Base-by-base conservation (phyloP, 2,113 vertebrate genomes). In the Solea senegalensis region DNA sequence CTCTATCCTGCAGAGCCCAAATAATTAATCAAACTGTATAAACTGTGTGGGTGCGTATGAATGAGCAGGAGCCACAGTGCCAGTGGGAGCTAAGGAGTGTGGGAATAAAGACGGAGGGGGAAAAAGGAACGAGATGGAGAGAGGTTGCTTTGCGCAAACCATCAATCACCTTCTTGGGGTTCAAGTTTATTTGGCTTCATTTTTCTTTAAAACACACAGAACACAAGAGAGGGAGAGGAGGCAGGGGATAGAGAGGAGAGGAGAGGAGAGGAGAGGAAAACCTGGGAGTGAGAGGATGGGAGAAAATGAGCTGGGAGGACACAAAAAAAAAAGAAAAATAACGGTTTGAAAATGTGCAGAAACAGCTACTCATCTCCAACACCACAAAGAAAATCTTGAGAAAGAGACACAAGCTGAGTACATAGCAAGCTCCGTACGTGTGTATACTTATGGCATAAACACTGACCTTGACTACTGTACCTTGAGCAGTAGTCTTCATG, bases 91-190 rank as follows among this genome's bases (percentile, higher is more conserved):
- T 2, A 71, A 69, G 76, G 81, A 88, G 74, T 79, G 72, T 73
- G 80, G 84, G 80, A 80, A 88, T 82, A 83, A 82, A 83, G 80
- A 72, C 52, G 34, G 34, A 6, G 7, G 27, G 64, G 55, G 53
- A 53, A 44, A 81, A 57, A 66, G 73, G 61, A 67, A 83, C 72
- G 50, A 73, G 67, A 81, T 72, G 69, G 72, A 82, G 75, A 73
- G 75, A 59, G 63, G 50, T 50, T 65, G 77, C 75, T 86, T 76
- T 81, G 78, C 73, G 67, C 82, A 88, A 34, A 80, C 82, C 76
- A 92, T 92, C 91, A 89, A 91, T 91, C 89, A 90, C 76, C 78
- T 84, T 80, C 87, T 72, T 51, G 56, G 76, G 87, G 85, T 88
- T 88, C 65, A 85, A 81, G 77, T 91, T 90, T 89, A 88, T 90